Percentiles rank a stretch among this genome's conserved stretches.
These are phyloP conservation scores for Drosophila malerkotliana DNA, from an alignment of 1,140 invertebrate genomes.

Conservation along the genomic window DNA sequence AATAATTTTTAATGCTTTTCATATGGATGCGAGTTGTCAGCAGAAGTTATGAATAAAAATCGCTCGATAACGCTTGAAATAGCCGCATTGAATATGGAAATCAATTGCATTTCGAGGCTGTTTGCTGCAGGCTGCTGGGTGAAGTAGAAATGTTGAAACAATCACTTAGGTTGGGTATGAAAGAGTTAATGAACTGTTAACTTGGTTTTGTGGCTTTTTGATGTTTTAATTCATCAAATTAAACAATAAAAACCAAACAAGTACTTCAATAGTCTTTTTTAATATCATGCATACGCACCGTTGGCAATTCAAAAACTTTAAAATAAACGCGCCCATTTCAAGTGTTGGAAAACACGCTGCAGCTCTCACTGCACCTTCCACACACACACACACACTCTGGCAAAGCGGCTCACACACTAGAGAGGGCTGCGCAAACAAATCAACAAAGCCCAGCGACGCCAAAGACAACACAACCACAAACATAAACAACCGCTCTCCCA, in stretches of 20 bases:
- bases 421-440: constrained; percentile 38
- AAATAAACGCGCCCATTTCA: constrained; percentile 40
- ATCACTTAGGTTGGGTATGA: constrained; percentile 19
- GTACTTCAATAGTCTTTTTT: neutral
- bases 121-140: constrained; percentile 7
- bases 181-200: constrained; percentile 32
- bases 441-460: constrained; percentile 50
- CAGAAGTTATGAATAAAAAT: constrained; percentile 45
- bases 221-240: constrained; percentile 13
- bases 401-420: constrained; percentile 52
- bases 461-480: constrained; percentile 26
- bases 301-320: constrained; percentile 38
- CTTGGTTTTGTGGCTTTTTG: constrained; percentile 17
- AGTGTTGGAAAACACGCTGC: constrained; percentile 53
- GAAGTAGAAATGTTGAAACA: constrained; percentile 15
- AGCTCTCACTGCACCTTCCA: constrained; percentile 3
- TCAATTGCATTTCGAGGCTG: constrained; percentile 35
- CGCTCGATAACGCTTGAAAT: constrained; percentile 13
- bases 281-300: constrained; percentile 59
- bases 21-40: constrained; percentile 40
- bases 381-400: constrained; percentile 17
- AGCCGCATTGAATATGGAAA: constrained; percentile 27
- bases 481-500: constrained; percentile 20
- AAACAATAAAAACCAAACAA: neutral
- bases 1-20: constrained; percentile 73